phyloP scores from a whole-genome alignment of 1,140 invertebrate species.

The Drosophila subpulchrella region DNA sequence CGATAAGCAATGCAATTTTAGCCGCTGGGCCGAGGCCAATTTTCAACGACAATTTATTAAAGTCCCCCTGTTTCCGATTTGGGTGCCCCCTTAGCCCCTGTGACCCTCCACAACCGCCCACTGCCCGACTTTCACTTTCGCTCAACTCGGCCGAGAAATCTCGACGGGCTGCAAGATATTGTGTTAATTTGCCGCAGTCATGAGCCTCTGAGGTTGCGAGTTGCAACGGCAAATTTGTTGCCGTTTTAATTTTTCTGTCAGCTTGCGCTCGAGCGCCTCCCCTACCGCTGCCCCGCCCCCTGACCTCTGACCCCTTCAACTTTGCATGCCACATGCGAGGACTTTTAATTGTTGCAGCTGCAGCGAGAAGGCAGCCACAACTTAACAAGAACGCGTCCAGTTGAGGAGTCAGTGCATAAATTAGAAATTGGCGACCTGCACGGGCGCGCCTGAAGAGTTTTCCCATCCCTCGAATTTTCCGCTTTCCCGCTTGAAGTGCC shows the following conservation, averaged over 20 bases:
- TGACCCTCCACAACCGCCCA: conserved; percentile 8
- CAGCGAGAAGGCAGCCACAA: conserved; percentile 29
- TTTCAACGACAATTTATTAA: conserved; percentile 68
- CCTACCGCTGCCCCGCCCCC: background rate
- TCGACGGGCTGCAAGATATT: conserved; percentile 57
- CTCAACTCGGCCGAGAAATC: conserved; percentile 11
- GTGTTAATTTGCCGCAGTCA: conserved; percentile 79
- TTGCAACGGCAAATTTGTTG: conserved; percentile 75
- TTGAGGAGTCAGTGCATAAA: conserved; percentile 64
- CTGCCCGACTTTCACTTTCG: background rate
- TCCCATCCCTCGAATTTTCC: background rate
- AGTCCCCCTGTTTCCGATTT: conserved; percentile 28
- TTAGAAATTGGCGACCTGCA: conserved; percentile 68
- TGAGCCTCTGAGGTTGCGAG: conserved; percentile 45
- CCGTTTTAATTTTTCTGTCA: conserved; percentile 77
- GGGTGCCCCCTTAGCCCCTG: conserved; percentile 1
- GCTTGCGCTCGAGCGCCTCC: conserved; percentile 61
- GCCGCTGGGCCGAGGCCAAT: conserved; percentile 39
- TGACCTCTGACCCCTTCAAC: background rate
- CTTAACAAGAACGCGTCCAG: conserved; percentile 71
- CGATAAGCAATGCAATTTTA: conserved; percentile 63
- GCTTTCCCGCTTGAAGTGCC: conserved; percentile 2
- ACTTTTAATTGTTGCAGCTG: conserved; percentile 71
- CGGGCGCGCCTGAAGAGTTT: conserved; percentile 32
- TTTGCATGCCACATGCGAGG: conserved; percentile 66